Evolutionary conservation across 1,140 invertebrate genomes (phyloP), one percentile per base, ranked within the genome.

Genomic region (Muscidifurax raptorellus): DNA sequence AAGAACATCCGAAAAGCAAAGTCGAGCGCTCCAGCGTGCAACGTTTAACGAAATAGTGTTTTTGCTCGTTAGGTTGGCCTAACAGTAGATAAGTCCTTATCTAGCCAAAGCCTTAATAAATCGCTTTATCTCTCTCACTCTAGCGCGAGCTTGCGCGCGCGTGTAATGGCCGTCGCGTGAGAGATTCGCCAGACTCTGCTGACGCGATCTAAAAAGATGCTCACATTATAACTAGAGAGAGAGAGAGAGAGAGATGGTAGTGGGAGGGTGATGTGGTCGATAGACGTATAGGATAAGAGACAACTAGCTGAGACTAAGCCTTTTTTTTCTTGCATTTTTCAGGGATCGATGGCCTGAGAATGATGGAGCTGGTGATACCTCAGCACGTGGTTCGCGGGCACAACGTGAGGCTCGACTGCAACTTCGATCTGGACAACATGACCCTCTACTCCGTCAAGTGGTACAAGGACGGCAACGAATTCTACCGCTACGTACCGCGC

Each of bases 401-500:
- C 81, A 93, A 94, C 82, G 94, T 94, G 36, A 90, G 90, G 77
- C 91, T 96, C 85, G 93, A 95, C 89, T 96, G 95, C 90, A 92
- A 94, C 86, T 96, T 95, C 90, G 93, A 95, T 89, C 92, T 96
- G 89, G 95, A 96, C 87, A 92, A 91, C 28, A 95, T 96, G 85
- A 91, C 92, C 28, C 94, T 97, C 36, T 97, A 97, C 90, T 96
- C 96, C 7, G 95, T 97, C 81, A 96, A 97, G 93, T 97, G 96
- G 96, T 97, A 96, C 94, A 96, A 95, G 91, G 96, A 96, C 86
- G 94, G 95, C 83, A 94, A 96, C 87, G 96, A 97, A 92, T 97
- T 97, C 93, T 97, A 96, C 91, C 94, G 96, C 91, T 97, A 95
- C 92, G 95, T 96, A 74, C 96, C 96, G 2, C 93, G 95, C 81